Evolutionary conservation across 2,113 vertebrate genomes (phyloP).

Genomic region (Gopherus evgoodei): DNA sequence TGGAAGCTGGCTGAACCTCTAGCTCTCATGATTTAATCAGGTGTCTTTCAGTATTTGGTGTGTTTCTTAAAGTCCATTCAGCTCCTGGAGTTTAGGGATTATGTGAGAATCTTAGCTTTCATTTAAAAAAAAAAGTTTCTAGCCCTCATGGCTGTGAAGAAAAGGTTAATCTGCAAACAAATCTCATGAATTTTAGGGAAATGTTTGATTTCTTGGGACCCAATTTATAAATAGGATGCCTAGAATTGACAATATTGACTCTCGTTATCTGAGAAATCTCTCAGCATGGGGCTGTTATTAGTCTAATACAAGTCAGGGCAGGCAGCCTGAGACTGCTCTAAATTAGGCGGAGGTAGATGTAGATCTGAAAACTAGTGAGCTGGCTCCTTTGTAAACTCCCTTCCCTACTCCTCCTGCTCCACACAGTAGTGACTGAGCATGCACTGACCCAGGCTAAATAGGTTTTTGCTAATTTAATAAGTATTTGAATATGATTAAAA

Average conservation of each 20-base stretch:
- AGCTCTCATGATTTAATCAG: fast-evolving
- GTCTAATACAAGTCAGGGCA: background rate
- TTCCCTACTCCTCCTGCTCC: background rate
- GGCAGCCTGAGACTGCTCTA: background rate
- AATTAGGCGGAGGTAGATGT: background rate
- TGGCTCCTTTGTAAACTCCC: background rate
- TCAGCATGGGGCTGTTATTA: fast-evolving
- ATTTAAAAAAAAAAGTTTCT: background rate
- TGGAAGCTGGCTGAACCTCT: background rate
- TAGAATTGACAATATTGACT: background rate
- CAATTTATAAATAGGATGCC: fast-evolving
- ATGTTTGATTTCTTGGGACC: fast-evolving
- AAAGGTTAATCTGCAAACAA: background rate
- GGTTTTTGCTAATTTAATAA: fast-evolving
- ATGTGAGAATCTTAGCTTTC: background rate
- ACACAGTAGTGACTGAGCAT: fast-evolving
- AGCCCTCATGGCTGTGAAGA: background rate
- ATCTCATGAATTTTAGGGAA: fast-evolving
- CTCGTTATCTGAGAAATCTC: background rate
- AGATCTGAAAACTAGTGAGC: background rate
- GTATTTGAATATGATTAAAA: fast-evolving
- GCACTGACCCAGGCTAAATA: background rate
- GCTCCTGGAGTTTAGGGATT: background rate
- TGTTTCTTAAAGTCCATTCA: background rate
- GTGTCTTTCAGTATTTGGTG: too few relatives aligned